Base-by-base conservation (phyloP, 2,797 vertebrate species). In the Gallinago solitaria region DNA sequence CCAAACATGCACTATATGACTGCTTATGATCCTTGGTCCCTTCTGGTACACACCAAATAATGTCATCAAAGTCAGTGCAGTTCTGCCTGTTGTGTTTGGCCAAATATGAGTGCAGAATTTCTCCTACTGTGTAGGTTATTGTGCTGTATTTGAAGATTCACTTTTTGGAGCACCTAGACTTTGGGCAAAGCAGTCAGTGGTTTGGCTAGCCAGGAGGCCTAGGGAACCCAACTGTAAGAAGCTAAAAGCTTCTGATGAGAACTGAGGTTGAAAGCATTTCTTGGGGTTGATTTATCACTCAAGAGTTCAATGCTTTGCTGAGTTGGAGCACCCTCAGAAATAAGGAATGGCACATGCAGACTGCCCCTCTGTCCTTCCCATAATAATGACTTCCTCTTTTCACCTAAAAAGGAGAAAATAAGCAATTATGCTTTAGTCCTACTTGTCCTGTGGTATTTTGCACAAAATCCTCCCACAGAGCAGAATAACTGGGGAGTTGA, bases 171-270 rank as follows among this genome's bases (percentile, higher is more conserved):
- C 71, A 83, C 35, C 33, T 25, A 61, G 45, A n/a, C 56, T 83
- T 76, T 47, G 90, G 90, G 86, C 90, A 96, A 80, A 95, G 83
- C 67, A 90, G 61, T 87, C 51, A 47, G 57, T 87, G 70, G 45
- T 76, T 79, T 84, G 54, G 70, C 48, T 50, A 45, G 35, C 67
- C 56, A 87, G 73, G 51, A 51, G 68, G 67, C 63, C 48, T 45
- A 13, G 64, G 78, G 92, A 68, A 16, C 37, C 33, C 45, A 64
- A 1, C 33, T 74, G 51, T 51, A 68, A 87, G 88, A 89, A 60
- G 10, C 27, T 18, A 59, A 50, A 82, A 75, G 27, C 41, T 89
- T 75, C 88, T 91, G 68, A 54, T 87, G 78, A 90, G 61, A 63
- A 18, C 54, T 59, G 64, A 80, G n/a, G 64, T 61, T 90, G 83